These are phyloP conservation scores for Nannoperca australis DNA, from an alignment of 2,797 vertebrate genomes.

Conservation along the genomic window DNA sequence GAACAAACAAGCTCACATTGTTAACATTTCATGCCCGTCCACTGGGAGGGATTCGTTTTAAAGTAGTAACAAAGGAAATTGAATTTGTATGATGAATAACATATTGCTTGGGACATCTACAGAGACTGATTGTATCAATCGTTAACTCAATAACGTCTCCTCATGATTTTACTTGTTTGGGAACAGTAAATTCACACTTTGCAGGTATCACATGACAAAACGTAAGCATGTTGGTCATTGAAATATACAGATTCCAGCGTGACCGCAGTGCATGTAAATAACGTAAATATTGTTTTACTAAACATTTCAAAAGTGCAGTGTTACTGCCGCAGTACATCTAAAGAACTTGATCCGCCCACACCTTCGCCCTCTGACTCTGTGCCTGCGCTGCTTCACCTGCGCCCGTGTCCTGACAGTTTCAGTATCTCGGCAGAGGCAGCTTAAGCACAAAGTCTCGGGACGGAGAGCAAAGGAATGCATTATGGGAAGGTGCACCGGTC, in stretches of 20 bases:
- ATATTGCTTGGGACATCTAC: conserved; percentile 8
- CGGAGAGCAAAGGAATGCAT: conserved; percentile 56
- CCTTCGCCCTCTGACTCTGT: not conserved
- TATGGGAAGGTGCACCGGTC: conserved; percentile 13
- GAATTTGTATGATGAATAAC: conserved; percentile 25
- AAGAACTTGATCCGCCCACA: not conserved
- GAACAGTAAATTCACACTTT: not conserved
- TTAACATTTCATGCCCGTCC: conserved; percentile 30
- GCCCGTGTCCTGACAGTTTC: no score
- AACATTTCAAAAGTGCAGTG: not conserved
- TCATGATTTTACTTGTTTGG: conserved; percentile 16
- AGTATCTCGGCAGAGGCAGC: conserved; percentile 33
- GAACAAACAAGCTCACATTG: conserved; percentile 32
- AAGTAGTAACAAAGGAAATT: conserved; percentile 27
- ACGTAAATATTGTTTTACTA: not conserved
- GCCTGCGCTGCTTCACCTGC: not conserved
- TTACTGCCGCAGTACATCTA: not conserved
- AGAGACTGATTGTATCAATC: conserved; percentile 26
- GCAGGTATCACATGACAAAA: not conserved
- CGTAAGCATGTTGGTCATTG: conserved; percentile 1
- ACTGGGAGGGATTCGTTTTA: conserved; percentile 8
- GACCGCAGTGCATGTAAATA: conserved; percentile 20
- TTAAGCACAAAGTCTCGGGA: conserved; percentile 35
- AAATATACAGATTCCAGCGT: conserved; percentile 20
- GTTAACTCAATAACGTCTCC: conserved; percentile 9